phyloP scores from a whole-genome alignment of 2,113 vertebrate genomes.

The Sylvia atricapilla region DNA sequence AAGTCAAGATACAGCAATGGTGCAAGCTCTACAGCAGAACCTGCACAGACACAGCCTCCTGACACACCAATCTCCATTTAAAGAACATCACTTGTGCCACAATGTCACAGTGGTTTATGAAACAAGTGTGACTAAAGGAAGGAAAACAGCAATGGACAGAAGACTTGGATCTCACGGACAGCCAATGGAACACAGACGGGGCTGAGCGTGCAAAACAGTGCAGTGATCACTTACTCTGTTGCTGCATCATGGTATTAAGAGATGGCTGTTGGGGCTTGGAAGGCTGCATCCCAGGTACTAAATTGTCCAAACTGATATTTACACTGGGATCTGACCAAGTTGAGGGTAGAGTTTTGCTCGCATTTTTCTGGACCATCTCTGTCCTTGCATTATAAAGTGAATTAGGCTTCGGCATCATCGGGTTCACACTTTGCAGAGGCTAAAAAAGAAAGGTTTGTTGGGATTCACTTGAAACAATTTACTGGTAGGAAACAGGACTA shows the following conservation, averaged over 20 bases:
- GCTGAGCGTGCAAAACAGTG: not conserved
- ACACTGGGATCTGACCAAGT: conserved; percentile 96
- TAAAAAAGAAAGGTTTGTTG: conserved; percentile 63
- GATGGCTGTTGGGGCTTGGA: conserved; percentile 90
- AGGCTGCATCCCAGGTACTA: conserved; percentile 89
- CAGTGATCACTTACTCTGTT: conserved; percentile 82
- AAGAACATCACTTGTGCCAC: not conserved
- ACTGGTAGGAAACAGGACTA: not conserved
- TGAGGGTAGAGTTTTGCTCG: conserved; percentile 87
- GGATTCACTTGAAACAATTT: not conserved
- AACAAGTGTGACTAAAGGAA: not conserved
- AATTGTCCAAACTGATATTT: conserved; percentile 97
- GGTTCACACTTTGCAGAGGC: conserved; percentile 82
- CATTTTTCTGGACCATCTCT: conserved; percentile 80
- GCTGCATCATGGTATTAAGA: conserved; percentile 93
- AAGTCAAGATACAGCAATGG: not conserved
- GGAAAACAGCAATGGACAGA: not conserved
- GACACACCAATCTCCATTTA: no score
- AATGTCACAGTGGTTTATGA: not conserved
- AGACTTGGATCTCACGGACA: not conserved
- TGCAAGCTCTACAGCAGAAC: not conserved
- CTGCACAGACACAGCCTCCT: not conserved
- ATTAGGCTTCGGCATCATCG: conserved; percentile 77
- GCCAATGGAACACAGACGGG: not conserved
- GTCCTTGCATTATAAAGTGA: conserved; percentile 80